Evolutionary conservation across 2,797 vertebrate genomes (phyloP).

Genomic region (Scarus forsteni): DNA sequence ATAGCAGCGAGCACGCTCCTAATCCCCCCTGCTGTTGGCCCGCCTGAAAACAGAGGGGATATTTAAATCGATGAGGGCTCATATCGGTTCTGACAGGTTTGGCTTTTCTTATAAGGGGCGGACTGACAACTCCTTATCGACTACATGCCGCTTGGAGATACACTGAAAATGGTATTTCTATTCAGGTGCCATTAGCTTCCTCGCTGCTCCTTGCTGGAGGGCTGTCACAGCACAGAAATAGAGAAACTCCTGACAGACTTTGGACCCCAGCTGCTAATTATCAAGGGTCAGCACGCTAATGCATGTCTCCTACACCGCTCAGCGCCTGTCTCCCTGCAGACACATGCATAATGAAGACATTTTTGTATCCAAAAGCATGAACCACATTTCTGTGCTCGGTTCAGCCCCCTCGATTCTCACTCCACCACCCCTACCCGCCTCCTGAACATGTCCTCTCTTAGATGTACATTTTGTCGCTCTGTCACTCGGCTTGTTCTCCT

Average conservation of each 20-base stretch:
- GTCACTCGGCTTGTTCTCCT: slow-evolving; percentile 54
- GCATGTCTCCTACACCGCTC: slow-evolving; percentile 18
- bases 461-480: slow-evolving; percentile 66
- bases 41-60: slow-evolving; percentile 42
- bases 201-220: slow-evolving; percentile 24
- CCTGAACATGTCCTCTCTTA: slow-evolving; percentile 39
- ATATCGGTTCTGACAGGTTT: slow-evolving; percentile 70
- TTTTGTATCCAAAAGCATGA: slow-evolving; percentile 19
- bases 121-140: slow-evolving; percentile 64
- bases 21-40: slow-evolving; percentile 53
- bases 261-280: slow-evolving; percentile 23
- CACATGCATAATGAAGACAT: slow-evolving; percentile 42
- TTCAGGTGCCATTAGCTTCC: slow-evolving; percentile 12
- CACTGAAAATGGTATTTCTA: slow-evolving; percentile 40
- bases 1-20: slow-evolving; percentile 42
- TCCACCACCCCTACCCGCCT: slow-evolving; percentile 26
- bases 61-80: slow-evolving; percentile 70
- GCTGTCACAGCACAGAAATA: slow-evolving; percentile 7
- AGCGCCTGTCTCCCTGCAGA: slow-evolving; percentile 20
- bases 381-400: slow-evolving; percentile 23
- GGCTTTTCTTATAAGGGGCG: slow-evolving; percentile 53
- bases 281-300: slow-evolving; percentile 33
- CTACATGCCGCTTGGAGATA: slow-evolving; percentile 23
- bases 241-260: background rate
- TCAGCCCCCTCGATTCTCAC: slow-evolving; percentile 26